Base-by-base conservation (phyloP, 2,797 vertebrate genomes). In the Enteromius paludinosus region DNA sequence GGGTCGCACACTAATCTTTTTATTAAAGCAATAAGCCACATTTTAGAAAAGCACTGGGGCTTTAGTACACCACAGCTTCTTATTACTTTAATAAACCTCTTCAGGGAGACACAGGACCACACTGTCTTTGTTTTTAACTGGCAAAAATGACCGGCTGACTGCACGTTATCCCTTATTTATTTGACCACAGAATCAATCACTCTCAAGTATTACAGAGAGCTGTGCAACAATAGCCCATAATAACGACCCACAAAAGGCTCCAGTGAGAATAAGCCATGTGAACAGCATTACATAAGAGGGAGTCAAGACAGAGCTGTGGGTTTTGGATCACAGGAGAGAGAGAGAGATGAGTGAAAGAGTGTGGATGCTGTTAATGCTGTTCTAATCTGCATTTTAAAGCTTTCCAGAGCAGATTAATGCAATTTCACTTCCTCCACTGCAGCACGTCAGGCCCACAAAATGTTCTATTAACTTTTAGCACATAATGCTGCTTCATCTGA, bases 331-430 rank as follows among this genome's bases (percentile, higher is more conserved):
- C 12, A 56, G 12, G 72, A 76, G 56, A 76, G 69, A 49, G 33
- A 69, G 65, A 84, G 84, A 83, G 76, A 47, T 41, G 87, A 89
- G 86, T 88, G 83, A 73, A 14, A 82, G 88, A 79, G 84, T 73
- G 88, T 85, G 83, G 10, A 88, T 77, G 75, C 88, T 77, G 86
- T 75, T 88, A 90, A 91, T 88, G 89, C 90, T 85, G 28, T 84
- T 86, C 80, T 93, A 94, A 94, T 92, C 92, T 91, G 79, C 28
- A 76, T 88, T 87, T 93, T 92, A 92, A 92, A 93, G 89, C 91
- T 88, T 84, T 89, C 88, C 89, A 82, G 91, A 84, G 88, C 88
- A 93, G 92, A 93, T 94, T 94, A 93, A 86, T 83, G 86, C 88
- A 87, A 88, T 90, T 89, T 90, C 77, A 84, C 89, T 88, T 89